These are phyloP conservation scores for Drosophila longiperda DNA, from an alignment of 2,888 invertebrate genomes.

Conservation along the genomic window DNA sequence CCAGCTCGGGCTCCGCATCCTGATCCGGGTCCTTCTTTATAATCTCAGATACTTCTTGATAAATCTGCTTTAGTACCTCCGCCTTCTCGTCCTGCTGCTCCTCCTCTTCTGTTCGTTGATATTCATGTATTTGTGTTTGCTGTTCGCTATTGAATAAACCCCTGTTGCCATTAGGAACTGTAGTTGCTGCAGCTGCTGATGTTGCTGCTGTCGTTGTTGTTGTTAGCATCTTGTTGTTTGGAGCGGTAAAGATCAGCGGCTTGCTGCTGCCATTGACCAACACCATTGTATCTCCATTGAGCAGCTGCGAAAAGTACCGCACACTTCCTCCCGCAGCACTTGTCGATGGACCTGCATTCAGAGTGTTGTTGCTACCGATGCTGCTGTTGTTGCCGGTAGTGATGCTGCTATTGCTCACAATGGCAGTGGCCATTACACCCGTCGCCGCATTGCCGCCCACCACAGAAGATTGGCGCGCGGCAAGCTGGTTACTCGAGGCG, in stretches of 20 bases:
- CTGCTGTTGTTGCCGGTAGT: constrained; percentile 20
- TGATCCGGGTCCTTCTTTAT: constrained; percentile 1
- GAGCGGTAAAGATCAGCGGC: constrained; percentile 47
- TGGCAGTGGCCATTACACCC: constrained; percentile 24
- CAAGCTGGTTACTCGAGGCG: constrained; percentile 45
- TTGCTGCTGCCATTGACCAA: constrained; percentile 60
- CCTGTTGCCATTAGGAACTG: constrained; percentile 16
- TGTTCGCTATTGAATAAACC: constrained; percentile 4
- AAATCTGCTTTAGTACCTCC: background rate
- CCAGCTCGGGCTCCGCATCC: constrained; percentile 91
- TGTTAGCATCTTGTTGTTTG: constrained; percentile 21
- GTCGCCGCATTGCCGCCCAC: constrained; percentile 41
- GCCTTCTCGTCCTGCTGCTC: constrained; percentile 82
- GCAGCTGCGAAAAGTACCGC: constrained; percentile 76
- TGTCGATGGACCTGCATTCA: constrained; percentile 31
- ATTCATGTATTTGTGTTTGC: constrained; percentile 22
- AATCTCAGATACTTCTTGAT: too few relatives aligned
- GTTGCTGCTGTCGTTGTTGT: constrained; percentile 18
- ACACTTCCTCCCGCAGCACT: constrained; percentile 49
- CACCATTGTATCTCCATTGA: constrained; percentile 63
- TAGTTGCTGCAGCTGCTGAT: constrained; percentile 12
- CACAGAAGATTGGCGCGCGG: constrained; percentile 52
- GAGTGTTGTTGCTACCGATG: background rate
- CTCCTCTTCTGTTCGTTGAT: constrained; percentile 85
- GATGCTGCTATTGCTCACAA: constrained; percentile 42